These are phyloP conservation scores for Anas bernieri DNA, from an alignment of 2,797 vertebrate species.

Conservation along the genomic window DNA sequence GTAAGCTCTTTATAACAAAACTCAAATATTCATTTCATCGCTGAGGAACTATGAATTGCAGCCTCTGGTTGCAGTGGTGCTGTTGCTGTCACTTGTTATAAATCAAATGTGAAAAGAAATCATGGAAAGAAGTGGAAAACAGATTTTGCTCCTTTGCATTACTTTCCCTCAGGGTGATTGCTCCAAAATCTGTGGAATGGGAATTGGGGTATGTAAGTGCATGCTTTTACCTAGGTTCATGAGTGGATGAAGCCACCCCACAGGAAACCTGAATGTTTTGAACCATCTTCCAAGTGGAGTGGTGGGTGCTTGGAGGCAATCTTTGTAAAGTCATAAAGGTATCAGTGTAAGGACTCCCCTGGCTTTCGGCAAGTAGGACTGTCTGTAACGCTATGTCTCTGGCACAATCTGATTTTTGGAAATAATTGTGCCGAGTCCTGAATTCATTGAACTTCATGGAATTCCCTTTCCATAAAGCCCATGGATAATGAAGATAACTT, in stretches of 20 bases:
- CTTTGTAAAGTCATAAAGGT: background rate
- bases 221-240: background rate
- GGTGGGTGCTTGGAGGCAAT: background rate
- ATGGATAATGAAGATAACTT: background rate
- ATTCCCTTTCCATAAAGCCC: background rate
- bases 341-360: background rate
- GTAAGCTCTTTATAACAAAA: conserved; percentile 36
- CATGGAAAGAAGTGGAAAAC: background rate
- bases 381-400: background rate
- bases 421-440: background rate
- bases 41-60: conserved; percentile 16
- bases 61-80: background rate
- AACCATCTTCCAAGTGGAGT: background rate
- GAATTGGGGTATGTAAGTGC: background rate
- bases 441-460: background rate
- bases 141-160: background rate
- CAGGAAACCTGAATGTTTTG: background rate
- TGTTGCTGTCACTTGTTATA: conserved; percentile 23
- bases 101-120: background rate
- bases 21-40: conserved; percentile 35
- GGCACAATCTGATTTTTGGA: background rate
- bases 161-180: background rate
- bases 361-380: background rate
- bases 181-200: background rate
- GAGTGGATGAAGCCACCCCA: background rate